Percentiles rank a stretch among this genome's conserved stretches.
Conservation (phyloP, 2,797 vertebrate genomes). For the Sebastes itinus region DNA sequence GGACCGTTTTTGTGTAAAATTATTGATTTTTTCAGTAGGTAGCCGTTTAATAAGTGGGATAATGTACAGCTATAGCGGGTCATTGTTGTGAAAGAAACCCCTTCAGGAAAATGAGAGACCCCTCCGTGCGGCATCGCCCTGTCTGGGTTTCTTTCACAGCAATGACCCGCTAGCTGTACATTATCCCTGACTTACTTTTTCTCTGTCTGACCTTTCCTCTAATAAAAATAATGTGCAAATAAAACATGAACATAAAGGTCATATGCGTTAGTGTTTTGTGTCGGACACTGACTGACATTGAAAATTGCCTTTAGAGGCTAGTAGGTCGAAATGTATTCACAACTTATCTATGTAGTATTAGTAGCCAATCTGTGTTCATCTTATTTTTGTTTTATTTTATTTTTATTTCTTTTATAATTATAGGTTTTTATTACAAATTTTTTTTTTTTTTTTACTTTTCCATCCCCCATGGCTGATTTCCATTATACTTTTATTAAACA, state of each 20-base stretch:
- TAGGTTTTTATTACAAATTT: background rate
- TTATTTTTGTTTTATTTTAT: too few relatives aligned
- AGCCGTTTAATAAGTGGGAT: too few relatives aligned
- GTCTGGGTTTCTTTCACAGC: too few relatives aligned
- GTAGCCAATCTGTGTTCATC: background rate
- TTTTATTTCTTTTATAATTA: background rate
- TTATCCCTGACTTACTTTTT: too few relatives aligned
- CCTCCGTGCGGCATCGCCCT: too few relatives aligned
- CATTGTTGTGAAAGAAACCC: too few relatives aligned
- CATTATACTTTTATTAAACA: background rate
- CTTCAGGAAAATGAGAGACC: too few relatives aligned
- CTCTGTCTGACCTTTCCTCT: background rate
- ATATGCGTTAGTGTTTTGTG: background rate
- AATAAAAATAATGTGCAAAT: background rate
- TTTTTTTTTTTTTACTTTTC: background rate
- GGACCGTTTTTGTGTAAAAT: too few relatives aligned
- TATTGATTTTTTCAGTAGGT: too few relatives aligned
- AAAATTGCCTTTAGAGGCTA: background rate
- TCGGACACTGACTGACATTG: background rate
- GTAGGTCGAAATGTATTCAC: background rate
- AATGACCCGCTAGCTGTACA: too few relatives aligned
- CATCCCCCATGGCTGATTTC: background rate
- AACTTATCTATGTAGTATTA: background rate
- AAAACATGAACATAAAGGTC: constrained; percentile 10
- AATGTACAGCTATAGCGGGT: too few relatives aligned